These are phyloP conservation scores for Drosophila mauritiana DNA, from an alignment of 1,140 invertebrate species.

Conservation along the genomic window DNA sequence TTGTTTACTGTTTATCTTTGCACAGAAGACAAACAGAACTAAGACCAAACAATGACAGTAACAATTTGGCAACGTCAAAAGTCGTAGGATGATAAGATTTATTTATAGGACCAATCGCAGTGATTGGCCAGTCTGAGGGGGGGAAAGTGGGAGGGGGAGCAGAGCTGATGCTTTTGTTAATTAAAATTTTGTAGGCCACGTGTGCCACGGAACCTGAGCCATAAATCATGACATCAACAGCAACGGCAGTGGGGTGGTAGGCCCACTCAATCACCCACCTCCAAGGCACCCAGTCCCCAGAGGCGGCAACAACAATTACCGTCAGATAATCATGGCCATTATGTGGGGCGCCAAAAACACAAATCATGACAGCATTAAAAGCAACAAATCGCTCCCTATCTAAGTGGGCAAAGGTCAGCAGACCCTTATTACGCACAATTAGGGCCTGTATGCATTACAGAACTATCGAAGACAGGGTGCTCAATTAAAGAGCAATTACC, in stretches of 20 bases:
- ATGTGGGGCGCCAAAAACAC: constrained; percentile 46
- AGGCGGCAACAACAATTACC: constrained; percentile 26
- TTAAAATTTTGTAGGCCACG: constrained; percentile 76
- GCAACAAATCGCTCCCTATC: constrained; percentile 28
- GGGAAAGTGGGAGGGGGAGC: background rate
- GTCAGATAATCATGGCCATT: constrained; percentile 69
- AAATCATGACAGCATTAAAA: constrained; percentile 61
- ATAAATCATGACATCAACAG: constrained; percentile 82
- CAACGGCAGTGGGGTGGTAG: constrained; percentile 1
- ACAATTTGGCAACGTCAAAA: constrained; percentile 60
- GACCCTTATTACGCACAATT: constrained; percentile 44
- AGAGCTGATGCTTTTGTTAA: constrained; percentile 55
- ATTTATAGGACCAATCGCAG: constrained; percentile 39
- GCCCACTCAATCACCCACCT: constrained; percentile 2
- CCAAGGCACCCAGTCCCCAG: background rate
- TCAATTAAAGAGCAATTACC: constrained; percentile 74
- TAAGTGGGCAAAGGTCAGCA: constrained; percentile 53
- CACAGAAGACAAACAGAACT: constrained; percentile 72
- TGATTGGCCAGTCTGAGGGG: constrained; percentile 45
- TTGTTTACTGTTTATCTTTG: constrained; percentile 75
- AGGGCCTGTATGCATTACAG: constrained; percentile 4
- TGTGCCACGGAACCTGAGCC: constrained; percentile 17
- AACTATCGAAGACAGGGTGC: constrained; percentile 27
- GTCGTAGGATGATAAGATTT: constrained; percentile 72
- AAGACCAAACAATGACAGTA: constrained; percentile 67